These are phyloP conservation scores for Drosophila sechellia DNA, from an alignment of 1,140 invertebrate species.

Conservation along the genomic window DNA sequence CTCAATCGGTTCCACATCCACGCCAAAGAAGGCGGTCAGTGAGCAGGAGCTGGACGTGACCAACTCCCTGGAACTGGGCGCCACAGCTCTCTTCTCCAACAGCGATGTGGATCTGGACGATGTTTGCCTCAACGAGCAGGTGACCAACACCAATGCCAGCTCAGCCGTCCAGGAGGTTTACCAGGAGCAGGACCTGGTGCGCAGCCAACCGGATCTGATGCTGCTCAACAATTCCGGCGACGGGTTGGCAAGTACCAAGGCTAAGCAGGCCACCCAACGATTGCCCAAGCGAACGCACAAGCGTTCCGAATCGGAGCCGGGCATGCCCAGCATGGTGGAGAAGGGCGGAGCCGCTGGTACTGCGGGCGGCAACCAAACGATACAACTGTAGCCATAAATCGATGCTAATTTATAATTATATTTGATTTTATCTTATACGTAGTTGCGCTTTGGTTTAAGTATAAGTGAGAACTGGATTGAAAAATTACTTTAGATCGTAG, in stretches of 20 bases:
- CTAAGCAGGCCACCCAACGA: conserved; percentile 43
- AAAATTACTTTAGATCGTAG: conserved; percentile 31
- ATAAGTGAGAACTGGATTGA: conserved; percentile 22
- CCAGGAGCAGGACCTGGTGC: conserved; percentile 77
- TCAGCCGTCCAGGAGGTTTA: conserved; percentile 54
- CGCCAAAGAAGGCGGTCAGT: conserved; percentile 63
- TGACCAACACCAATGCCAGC: conserved; percentile 84
- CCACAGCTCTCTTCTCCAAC: conserved; percentile 93
- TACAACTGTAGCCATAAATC: conserved; percentile 45
- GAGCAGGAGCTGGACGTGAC: conserved; percentile 85
- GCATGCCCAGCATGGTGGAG: conserved; percentile 56
- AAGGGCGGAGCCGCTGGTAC: conserved; percentile 19
- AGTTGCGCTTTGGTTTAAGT: conserved; percentile 19
- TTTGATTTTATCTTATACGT: conserved; percentile 31
- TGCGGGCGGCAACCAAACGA: conserved; percentile 31
- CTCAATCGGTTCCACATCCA: conserved; percentile 43
- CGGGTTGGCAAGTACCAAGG: conserved; percentile 21
- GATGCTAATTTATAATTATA: conserved; percentile 49
- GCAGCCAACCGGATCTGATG: conserved; percentile 84
- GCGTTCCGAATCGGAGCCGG: conserved; percentile 84
- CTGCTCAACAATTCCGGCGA: conserved; percentile 45
- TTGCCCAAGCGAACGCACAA: conserved; percentile 79
- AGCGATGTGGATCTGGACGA: conserved; percentile 94
- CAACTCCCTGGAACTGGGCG: conserved; percentile 85
- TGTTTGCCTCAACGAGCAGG: conserved; percentile 90